Base-by-base conservation (phyloP, 2,888 invertebrate genomes). In the Tetragnatha montana region DNA sequence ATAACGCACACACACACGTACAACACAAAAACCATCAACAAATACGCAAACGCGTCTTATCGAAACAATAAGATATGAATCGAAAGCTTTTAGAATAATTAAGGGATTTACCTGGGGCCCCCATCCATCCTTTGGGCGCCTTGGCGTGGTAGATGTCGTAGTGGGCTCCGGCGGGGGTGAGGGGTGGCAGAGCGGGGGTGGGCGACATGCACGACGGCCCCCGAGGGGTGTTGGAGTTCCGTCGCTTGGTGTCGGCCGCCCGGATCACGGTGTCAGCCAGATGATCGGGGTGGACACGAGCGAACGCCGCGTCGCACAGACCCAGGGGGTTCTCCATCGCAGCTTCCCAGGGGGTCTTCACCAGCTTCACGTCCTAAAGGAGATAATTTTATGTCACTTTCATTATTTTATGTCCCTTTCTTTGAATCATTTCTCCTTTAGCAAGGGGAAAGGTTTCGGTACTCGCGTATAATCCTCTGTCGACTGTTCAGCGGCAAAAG, bases 261-360 rank as follows among this genome's bases (percentile, higher is more conserved):
- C 91, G 91, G 17, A 92, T 92, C 22, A 93, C 92, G 12, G 92
- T 92, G 69, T 92, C 92, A 8, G 92, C 91, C 10, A 92, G 91
- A 76, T 92, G 92, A 47, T 91, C 91, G 21, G 89, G 84, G 22
- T 85, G 70, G 8, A 92, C 91, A 60, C 95, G 95, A 91, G 95
- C 94, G 93, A 96, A 96, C n/a, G 96, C 96, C 6, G 95, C 94
- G 87, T 96, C 96, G 1, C 96, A 96, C 14, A 95, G 95, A n/a
- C 96, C 96, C 80, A 91, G 78, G 76, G 93, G 92, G 22, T 95
- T 95, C 93, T 95, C 95, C 73, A 96, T 93, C n/a, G 96, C 96
- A 3, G 96, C 96, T 92, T 96, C 95, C 96, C 96, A 96, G 0
- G 96, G 96, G 0, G 95, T 95, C 93, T 95, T 95, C 0, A 96